phyloP scores from a whole-genome alignment of 37 sponge, comb jelly and placozoan genomes.

The Lycopodina hypogea region DNA sequence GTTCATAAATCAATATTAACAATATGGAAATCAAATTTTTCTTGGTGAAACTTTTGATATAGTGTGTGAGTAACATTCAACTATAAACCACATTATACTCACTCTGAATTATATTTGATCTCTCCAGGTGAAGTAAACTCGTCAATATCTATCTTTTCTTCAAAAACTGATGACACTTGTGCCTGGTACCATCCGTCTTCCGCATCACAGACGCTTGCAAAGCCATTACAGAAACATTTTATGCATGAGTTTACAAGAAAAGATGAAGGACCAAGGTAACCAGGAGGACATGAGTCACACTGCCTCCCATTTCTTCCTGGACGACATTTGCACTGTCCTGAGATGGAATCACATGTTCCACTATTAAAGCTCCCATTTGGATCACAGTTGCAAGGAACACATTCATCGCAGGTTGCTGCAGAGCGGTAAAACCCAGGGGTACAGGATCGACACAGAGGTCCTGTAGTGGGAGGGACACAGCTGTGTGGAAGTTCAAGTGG shows the following conservation, averaged over 20 bases:
- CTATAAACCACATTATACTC: no score
- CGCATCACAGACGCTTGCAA: slow-evolving; percentile 36
- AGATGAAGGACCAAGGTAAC: slow-evolving; percentile 34
- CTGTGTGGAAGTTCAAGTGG: neutral
- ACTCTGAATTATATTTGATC: neutral
- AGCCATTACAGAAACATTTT: slow-evolving; percentile 82
- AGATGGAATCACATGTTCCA: slow-evolving; percentile 49
- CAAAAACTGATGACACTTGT: slow-evolving; percentile 20
- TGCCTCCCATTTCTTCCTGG: slow-evolving; percentile 49
- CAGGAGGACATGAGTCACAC: slow-evolving; percentile 54
- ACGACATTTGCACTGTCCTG: slow-evolving; percentile 68
- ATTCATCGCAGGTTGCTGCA: slow-evolving; percentile 8
- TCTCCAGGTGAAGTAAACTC: slow-evolving; percentile 28
- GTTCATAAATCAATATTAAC: no score
- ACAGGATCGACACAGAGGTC: slow-evolving; percentile 56
- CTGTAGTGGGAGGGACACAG: slow-evolving; percentile 32
- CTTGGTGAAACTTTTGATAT: no score
- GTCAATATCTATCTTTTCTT: neutral
- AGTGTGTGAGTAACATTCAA: no score
- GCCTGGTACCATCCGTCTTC: slow-evolving; percentile 68
- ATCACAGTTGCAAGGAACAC: slow-evolving; percentile 66
- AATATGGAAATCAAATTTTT: no score
- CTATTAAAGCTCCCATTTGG: slow-evolving; percentile 20
- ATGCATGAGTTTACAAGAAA: slow-evolving; percentile 16
- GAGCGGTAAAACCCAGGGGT: slow-evolving; percentile 29